phyloP scores from a whole-genome alignment of 2,113 vertebrate species.

The Thunnus maccoyii region DNA sequence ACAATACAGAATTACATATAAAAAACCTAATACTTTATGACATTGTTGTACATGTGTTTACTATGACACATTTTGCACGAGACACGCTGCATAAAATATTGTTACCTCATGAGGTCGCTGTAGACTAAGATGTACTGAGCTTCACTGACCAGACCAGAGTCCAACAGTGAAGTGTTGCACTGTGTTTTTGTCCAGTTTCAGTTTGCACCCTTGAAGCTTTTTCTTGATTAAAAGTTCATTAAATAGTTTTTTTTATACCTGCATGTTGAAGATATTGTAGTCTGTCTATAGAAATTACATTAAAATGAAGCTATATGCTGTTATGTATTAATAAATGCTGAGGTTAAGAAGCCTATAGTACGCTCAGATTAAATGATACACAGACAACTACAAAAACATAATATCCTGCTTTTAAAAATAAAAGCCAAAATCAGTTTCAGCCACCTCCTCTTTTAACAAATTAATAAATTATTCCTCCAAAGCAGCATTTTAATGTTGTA shows the following conservation, averaged over 20 bases:
- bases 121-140: constrained; percentile 27
- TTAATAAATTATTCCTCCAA: constrained; percentile 35
- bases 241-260: background rate
- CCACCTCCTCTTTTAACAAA: background rate
- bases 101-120: constrained; percentile 71
- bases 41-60: background rate
- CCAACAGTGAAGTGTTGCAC: background rate
- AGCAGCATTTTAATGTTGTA: constrained; percentile 34
- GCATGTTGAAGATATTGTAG: background rate
- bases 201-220: background rate
- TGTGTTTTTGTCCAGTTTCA: background rate
- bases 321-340: background rate
- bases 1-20: background rate
- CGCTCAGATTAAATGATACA: background rate
- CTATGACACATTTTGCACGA: background rate
- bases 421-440: constrained; percentile 2
- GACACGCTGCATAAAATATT: constrained; percentile 33
- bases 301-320: background rate
- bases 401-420: constrained; percentile 8
- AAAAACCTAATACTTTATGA: background rate
- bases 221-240: background rate
- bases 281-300: background rate
- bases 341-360: too few species aligned
- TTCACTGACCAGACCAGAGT: background rate
- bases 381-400: background rate